Base-by-base conservation (phyloP, 2,113 vertebrate species). In the Ophiodon elongatus region DNA sequence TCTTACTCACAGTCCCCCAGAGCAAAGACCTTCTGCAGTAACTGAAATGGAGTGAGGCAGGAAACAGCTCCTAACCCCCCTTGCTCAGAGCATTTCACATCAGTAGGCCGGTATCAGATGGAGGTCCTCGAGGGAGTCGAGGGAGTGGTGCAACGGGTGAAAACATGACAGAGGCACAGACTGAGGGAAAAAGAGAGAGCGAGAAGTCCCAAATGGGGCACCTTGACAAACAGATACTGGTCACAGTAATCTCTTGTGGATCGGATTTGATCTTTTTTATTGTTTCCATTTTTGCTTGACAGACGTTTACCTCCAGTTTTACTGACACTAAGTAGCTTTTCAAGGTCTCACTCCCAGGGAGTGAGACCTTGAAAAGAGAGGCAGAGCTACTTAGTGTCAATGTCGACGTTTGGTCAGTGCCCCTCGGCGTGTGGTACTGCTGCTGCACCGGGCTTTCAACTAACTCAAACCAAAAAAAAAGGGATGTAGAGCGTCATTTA, bases 31-130 rank as follows among this genome's bases (percentile, higher is more conserved):
- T 63, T 29, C 43, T 63, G 82, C 72, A 60, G 64, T 76, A 41
- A 50, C 59, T 83, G 56, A 80, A 75, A 82, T 45, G 37, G 41
- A 80, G 52, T 64, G 74, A 67, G 69, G 35, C 68, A 76, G 62
- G 37, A 2, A 69, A 43, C 10, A 52, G 25, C 54, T 57, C 54
- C 14, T 39, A 1, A 8, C 43, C 15, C 41, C 15, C 15, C 2
- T 17, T 19, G 35, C 45, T 72, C 56, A 33, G 66, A 76, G 76
- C 79, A 59, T 88, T 92, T 83, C 84, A 83, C 68, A 75, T 85
- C 79, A 85, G 71, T 76, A 10, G 57, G 75, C 33, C 71, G 59
- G 56, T 79, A 79, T 86, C 84, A 73, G 70, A 73, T 76, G 41
- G 27, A 63, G 27, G n/a, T 84, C 68, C 85, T 82, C 77, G 2